phyloP scores from a whole-genome alignment of 2,113 vertebrate species.

The Alces alces region DNA sequence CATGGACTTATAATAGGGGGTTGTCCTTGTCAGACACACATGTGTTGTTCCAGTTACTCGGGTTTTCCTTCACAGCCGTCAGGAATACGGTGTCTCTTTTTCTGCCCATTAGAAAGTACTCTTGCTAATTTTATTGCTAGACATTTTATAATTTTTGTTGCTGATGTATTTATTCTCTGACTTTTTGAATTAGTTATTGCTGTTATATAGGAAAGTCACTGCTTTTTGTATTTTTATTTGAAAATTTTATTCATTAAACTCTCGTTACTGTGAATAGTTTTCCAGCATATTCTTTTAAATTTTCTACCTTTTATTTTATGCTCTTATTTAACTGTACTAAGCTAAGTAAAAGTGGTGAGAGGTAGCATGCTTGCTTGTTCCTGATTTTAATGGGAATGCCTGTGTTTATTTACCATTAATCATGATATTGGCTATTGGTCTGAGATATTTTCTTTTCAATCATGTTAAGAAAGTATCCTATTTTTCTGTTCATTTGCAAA shows the following conservation, averaged over 20 bases:
- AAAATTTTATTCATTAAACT: neutral
- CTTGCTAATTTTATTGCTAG: neutral
- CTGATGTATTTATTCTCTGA: neutral
- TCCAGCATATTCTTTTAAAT: neutral
- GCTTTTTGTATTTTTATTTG: neutral
- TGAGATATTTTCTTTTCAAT: neutral
- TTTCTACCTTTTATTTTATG: neutral
- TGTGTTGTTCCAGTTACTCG: accelerated
- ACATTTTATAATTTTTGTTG: neutral
- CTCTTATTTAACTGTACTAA: neutral
- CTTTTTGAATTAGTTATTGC: neutral
- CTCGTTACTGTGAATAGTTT: neutral
- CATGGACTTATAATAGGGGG: accelerated
- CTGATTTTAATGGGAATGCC: neutral
- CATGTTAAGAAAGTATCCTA: neutral
- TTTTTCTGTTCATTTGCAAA: neutral
- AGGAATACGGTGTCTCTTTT: neutral
- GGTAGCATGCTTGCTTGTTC: neutral
- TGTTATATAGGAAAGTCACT: neutral
- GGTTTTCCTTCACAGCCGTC: neutral
- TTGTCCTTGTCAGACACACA: accelerated
- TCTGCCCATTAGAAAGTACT: neutral
- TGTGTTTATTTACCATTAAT: neutral
- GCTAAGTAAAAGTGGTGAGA: neutral
- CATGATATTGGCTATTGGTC: neutral